Evolutionary conservation across 1,140 invertebrate species (phyloP).

Genomic region (Aricia agestis): DNA sequence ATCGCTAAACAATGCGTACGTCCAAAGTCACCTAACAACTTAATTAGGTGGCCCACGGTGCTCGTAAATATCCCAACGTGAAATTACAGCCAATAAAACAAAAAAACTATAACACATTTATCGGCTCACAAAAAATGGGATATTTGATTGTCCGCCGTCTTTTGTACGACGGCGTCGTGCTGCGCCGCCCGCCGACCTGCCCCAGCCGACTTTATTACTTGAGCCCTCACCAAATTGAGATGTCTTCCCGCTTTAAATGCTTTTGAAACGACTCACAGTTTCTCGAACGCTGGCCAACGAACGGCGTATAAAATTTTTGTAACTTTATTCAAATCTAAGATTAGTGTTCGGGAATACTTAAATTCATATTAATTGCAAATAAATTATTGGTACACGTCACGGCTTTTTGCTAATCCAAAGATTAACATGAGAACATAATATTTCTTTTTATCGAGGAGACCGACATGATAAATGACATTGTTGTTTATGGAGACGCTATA

Average conservation of each 20-base stretch:
- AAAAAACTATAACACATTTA: slow-evolving; percentile 74
- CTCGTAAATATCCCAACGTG: slow-evolving; percentile 71
- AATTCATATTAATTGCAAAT: slow-evolving; percentile 11
- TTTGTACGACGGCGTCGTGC: slow-evolving; percentile 65
- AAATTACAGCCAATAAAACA: slow-evolving; percentile 74
- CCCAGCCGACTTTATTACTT: slow-evolving; percentile 26
- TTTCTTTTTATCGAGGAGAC: not conserved
- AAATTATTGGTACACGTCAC: not conserved
- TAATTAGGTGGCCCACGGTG: slow-evolving; percentile 69
- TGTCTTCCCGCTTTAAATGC: slow-evolving; percentile 27
- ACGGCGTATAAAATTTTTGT: slow-evolving; percentile 20
- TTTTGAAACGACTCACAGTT: slow-evolving; percentile 29
- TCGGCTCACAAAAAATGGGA: slow-evolving; percentile 69
- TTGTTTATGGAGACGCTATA: not conserved
- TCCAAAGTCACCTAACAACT: slow-evolving; percentile 66
- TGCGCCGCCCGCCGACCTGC: slow-evolving; percentile 30
- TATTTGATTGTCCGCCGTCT: slow-evolving; percentile 62
- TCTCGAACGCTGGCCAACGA: slow-evolving; percentile 25
- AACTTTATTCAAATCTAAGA: slow-evolving; percentile 16
- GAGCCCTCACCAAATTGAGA: slow-evolving; percentile 36
- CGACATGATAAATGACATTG: not conserved
- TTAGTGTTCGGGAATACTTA: slow-evolving; percentile 1
- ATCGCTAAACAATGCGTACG: slow-evolving; percentile 62
- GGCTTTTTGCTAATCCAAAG: not conserved
- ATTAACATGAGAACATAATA: not conserved